These are phyloP conservation scores for Bostrychus sinensis DNA, from an alignment of 2,113 vertebrate species.

Conservation along the genomic window DNA sequence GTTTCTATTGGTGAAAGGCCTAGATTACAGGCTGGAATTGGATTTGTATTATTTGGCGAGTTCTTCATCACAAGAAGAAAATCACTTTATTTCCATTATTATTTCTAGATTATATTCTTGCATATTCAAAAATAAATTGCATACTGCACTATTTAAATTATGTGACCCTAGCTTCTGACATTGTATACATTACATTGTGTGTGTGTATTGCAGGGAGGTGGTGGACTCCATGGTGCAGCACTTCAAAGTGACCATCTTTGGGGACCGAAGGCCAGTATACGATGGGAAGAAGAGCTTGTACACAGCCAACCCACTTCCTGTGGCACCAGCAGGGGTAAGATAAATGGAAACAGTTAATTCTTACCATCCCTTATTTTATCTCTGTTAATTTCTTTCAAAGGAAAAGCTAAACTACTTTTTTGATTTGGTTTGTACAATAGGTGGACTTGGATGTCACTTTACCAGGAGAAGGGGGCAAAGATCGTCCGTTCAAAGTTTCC, in stretches of 20 bases:
- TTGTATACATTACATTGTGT: constrained; percentile 8
- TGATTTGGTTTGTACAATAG: constrained; percentile 62
- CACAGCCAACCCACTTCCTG: constrained; percentile 96
- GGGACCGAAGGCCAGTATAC: constrained; percentile 96
- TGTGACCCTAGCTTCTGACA: neutral
- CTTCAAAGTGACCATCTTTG: constrained; percentile 99
- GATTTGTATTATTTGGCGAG: too few relatives aligned
- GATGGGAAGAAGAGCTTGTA: constrained; percentile 99
- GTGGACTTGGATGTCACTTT: constrained; percentile 99
- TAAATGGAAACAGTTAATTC: neutral
- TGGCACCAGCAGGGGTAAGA: constrained; percentile 93
- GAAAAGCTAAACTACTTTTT: neutral
- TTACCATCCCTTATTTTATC: neutral
- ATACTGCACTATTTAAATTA: neutral
- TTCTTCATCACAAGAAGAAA: too few relatives aligned
- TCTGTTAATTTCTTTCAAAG: too few relatives aligned
- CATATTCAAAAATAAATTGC: too few relatives aligned
- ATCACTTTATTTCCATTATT: too few relatives aligned
- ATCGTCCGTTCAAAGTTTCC: constrained; percentile 97
- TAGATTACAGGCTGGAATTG: too few relatives aligned
- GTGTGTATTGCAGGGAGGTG: constrained; percentile 86
- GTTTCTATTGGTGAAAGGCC: too few relatives aligned
- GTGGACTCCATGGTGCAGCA: constrained; percentile 99
- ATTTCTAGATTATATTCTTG: too few relatives aligned
- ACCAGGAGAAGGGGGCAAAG: constrained; percentile 97